phyloP scores from a whole-genome alignment of 2,797 vertebrate genomes.

The Mormyrus hasselquistii region DNA sequence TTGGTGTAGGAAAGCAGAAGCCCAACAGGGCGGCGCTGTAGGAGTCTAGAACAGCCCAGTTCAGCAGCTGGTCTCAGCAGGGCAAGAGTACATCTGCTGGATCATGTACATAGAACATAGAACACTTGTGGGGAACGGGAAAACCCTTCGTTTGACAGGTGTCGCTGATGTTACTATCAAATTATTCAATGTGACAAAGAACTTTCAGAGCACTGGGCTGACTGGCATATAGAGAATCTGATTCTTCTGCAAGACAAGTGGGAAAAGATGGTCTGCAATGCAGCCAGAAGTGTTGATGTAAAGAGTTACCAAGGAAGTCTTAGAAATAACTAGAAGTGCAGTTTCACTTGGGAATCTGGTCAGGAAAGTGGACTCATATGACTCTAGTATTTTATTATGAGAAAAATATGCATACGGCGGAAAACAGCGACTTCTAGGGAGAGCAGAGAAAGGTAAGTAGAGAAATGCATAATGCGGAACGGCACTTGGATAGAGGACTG shows the following conservation, averaged over 20 bases:
- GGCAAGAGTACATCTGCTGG: not conserved
- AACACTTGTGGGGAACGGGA: not conserved
- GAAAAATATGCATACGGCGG: not conserved
- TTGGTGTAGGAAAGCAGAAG: not conserved
- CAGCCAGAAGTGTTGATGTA: not conserved
- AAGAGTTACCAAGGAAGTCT: not conserved
- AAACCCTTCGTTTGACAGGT: not conserved
- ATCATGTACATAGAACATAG: not conserved
- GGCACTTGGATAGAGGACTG: not conserved
- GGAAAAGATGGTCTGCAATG: not conserved
- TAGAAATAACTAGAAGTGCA: not conserved
- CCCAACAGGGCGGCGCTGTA: not conserved
- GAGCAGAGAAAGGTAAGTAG: not conserved
- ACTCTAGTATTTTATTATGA: not conserved
- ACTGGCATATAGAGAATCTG: not conserved
- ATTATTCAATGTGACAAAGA: not conserved
- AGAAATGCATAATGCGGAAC: not conserved
- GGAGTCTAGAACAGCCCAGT: not conserved
- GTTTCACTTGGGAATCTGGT: not conserved
- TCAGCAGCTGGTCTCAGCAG: not conserved
- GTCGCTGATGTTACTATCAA: not conserved
- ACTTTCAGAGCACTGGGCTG: not conserved
- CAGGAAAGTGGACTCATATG: not conserved
- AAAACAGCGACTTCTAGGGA: not conserved
- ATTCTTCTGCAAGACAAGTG: not conserved